Evolutionary conservation across 2,797 vertebrate species (phyloP).

Genomic region (Gallinago solitaria): DNA sequence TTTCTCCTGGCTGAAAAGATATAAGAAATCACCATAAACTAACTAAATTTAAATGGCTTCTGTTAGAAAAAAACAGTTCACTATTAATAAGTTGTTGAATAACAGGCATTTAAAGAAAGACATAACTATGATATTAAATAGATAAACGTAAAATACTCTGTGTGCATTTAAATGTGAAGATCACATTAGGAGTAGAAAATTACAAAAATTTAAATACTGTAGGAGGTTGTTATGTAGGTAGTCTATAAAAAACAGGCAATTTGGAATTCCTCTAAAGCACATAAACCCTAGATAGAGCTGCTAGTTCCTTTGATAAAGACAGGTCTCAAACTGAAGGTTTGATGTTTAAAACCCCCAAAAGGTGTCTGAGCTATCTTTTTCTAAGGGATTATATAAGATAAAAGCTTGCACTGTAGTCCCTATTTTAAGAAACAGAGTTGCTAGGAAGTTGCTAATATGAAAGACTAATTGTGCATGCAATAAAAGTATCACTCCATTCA

Average conservation of each 20-base stretch:
- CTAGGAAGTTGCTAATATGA: conserved; percentile 62
- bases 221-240: conserved; percentile 72
- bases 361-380: conserved; percentile 72
- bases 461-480: conserved; percentile 56
- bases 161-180: conserved; percentile 74
- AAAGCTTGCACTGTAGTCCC: conserved; percentile 67
- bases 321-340: conserved; percentile 74
- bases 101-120: conserved; percentile 73
- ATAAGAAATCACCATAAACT: conserved; percentile 42
- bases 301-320: conserved; percentile 73
- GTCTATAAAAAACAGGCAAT: conserved; percentile 73
- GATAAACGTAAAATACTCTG: conserved; percentile 73
- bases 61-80: not conserved
- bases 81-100: conserved; percentile 69
- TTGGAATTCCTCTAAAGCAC: conserved; percentile 75
- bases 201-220: conserved; percentile 74
- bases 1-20: conserved; percentile 42
- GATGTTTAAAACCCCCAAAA: conserved; percentile 73
- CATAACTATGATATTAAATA: conserved; percentile 70
- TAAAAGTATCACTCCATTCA: conserved; percentile 62
- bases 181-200: conserved; percentile 72
- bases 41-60: conserved; percentile 61
- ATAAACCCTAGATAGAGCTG: conserved; percentile 71
- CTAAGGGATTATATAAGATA: conserved; percentile 71
- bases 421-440: conserved; percentile 73